These are phyloP conservation scores for Tonatia bakeri DNA, from an alignment of 2,113 vertebrate species.

Conservation along the genomic window DNA sequence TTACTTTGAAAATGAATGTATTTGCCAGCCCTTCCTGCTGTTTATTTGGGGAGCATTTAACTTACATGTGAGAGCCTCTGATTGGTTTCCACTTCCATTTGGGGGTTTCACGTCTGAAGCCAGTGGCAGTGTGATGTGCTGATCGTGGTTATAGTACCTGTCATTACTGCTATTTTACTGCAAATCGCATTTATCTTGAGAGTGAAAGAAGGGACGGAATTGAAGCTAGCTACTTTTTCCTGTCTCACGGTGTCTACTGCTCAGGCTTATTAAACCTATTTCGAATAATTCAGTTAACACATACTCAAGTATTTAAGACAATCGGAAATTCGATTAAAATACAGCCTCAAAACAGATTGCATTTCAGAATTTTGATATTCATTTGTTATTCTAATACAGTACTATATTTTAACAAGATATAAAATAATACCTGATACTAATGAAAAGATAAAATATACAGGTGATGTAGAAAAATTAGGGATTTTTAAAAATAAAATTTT, in stretches of 20 bases:
- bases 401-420: neutral
- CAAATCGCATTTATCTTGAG: neutral
- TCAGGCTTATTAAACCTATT: neutral
- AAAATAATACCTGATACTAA: neutral
- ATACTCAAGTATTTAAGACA: neutral
- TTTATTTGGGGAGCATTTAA: slow-evolving; percentile 52
- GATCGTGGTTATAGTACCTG: neutral
- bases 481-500: neutral
- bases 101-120: neutral
- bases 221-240: neutral
- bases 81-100: neutral
- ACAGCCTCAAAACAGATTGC: neutral
- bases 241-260: neutral
- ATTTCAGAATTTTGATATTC: neutral
- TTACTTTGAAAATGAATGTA: slow-evolving; percentile 66
- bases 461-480: neutral
- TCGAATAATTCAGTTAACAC: neutral
- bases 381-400: neutral
- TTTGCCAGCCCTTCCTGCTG: slow-evolving; percentile 58
- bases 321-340: neutral
- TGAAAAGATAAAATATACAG: neutral
- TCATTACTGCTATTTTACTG: neutral
- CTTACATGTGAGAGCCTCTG: neutral
- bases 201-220: neutral
- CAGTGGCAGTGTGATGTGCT: neutral